Conservation (phyloP, 2,797 vertebrate species). For the Cebuella pygmaea region DNA sequence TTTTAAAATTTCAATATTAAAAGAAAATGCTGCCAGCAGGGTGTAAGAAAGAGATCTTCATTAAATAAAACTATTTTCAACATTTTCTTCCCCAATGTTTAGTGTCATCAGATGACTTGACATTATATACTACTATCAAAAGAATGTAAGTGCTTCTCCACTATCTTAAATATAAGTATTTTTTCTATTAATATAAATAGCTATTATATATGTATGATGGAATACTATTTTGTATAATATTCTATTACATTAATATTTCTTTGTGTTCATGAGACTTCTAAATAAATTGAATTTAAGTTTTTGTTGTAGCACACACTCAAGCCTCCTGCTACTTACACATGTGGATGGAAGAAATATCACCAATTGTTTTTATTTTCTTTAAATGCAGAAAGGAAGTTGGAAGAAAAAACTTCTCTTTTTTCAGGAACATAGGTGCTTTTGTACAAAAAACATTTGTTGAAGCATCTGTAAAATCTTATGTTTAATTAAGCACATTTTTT, state of each 20-base stretch:
- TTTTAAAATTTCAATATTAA: background rate
- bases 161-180: background rate
- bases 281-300: background rate
- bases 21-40: conserved; percentile 12
- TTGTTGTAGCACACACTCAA: background rate
- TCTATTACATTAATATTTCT: background rate
- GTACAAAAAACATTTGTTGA: conserved; percentile 51
- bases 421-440: background rate
- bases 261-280: conserved; percentile 12
- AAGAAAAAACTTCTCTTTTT: background rate
- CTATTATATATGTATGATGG: background rate
- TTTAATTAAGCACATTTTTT: conserved; percentile 59
- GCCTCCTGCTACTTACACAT: background rate
- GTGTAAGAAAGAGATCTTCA: background rate
- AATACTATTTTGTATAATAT: background rate
- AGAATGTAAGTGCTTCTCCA: background rate
- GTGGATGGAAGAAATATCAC: background rate
- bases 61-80: conserved; percentile 23
- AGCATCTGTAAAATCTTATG: conserved; percentile 53
- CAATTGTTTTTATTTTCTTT: conserved; percentile 36
- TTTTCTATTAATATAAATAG: background rate
- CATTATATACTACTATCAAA: background rate
- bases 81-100: background rate
- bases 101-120: background rate
- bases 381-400: background rate